Conservation (phyloP, 2,888 invertebrate species). For the Griposia aprilina region DNA sequence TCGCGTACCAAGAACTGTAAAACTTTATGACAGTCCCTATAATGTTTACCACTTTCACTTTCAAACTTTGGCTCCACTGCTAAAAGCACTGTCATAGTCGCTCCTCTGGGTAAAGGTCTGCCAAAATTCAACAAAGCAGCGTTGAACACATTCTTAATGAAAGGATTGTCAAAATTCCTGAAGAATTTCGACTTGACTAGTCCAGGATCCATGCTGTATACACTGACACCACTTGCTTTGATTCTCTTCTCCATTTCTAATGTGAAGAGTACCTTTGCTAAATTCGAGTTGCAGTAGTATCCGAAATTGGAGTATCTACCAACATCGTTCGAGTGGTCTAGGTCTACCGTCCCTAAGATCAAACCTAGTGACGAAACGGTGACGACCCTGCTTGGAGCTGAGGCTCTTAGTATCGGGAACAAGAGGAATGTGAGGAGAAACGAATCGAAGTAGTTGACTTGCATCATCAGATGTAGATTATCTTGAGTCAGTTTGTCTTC, state of each 20-base stretch:
- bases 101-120: conserved; percentile 74
- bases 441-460: conserved; percentile 87
- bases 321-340: conserved; percentile 93
- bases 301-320: conserved; percentile 91
- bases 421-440: conserved; percentile 81
- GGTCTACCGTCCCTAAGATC: conserved; percentile 92
- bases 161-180: conserved; percentile 84
- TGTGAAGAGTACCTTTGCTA: conserved; percentile 78
- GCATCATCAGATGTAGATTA: conserved; percentile 91
- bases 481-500: conserved; percentile 89
- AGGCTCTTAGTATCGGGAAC: conserved; percentile 77
- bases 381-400: conserved; percentile 82
- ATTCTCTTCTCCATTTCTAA: conserved; percentile 89
- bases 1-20: conserved; percentile 84
- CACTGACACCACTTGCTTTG: conserved; percentile 91
- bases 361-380: conserved; percentile 90
- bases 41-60: conserved; percentile 80
- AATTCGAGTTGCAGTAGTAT: conserved; percentile 88
- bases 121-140: conserved; percentile 73
- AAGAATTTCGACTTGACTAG: conserved; percentile 94
- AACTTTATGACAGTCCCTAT: conserved; percentile 80
- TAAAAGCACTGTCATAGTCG: conserved; percentile 80
- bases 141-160: conserved; percentile 70
- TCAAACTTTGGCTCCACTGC: conserved; percentile 76
- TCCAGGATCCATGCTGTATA: conserved; percentile 96